Percentiles rank a stretch among this genome's conserved stretches.
Conservation (phyloP, 2,113 vertebrate species). For the Trichomycterus rosablanca region DNA sequence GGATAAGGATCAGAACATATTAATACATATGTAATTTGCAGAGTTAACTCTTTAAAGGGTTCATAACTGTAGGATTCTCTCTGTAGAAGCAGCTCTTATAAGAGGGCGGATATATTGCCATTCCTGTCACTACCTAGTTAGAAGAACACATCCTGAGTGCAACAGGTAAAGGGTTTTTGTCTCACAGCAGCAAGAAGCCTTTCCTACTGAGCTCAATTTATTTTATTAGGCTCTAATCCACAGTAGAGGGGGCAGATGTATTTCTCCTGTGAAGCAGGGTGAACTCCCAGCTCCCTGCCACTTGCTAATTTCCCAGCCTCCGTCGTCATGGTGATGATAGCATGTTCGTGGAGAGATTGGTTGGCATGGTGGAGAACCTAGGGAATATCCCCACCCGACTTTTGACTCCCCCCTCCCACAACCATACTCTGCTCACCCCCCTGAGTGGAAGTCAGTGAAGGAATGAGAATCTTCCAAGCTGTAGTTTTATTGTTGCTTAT, state of each 20-base stretch:
- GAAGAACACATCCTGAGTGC: neutral
- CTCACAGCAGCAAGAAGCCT: slow-evolving; percentile 1
- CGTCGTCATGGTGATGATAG: slow-evolving; percentile 70
- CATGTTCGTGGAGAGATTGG: slow-evolving; percentile 46
- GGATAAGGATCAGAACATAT: no score
- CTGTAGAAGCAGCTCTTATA: no score
- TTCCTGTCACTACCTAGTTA: slow-evolving; percentile 18
- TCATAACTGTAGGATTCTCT: no score
- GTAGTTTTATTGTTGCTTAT: neutral
- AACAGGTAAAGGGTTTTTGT: neutral
- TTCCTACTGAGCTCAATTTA: slow-evolving; percentile 43
- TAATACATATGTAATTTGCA: no score
- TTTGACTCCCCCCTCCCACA: neutral
- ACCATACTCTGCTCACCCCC: neutral
- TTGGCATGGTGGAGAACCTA: slow-evolving; percentile 51
- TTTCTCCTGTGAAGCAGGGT: slow-evolving; percentile 53
- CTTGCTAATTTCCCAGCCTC: slow-evolving; percentile 47
- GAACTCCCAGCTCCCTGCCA: slow-evolving; percentile 56
- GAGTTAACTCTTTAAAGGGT: no score
- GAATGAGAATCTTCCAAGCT: slow-evolving; percentile 27
- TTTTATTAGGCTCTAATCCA: slow-evolving; percentile 42
- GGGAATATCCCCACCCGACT: slow-evolving; percentile 54
- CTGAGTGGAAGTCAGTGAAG: slow-evolving; percentile 6
- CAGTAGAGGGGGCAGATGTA: slow-evolving; percentile 11
- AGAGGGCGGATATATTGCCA: slow-evolving; percentile 3